phyloP scores from a whole-genome alignment of 2,113 vertebrate genomes.

The Stomatorhinus ivindoensis region DNA sequence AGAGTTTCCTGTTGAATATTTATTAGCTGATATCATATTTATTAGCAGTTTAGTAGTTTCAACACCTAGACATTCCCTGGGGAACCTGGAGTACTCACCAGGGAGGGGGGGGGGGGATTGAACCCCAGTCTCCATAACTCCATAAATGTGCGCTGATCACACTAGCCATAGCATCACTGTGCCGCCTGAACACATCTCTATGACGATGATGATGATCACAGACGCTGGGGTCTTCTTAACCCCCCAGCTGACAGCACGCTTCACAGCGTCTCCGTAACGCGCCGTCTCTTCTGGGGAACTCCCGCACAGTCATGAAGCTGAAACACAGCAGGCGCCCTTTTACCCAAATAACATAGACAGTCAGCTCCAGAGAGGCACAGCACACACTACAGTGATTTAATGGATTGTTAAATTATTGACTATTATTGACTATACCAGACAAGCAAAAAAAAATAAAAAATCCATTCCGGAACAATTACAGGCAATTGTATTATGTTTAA shows the following conservation, averaged over 20 bases:
- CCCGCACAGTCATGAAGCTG: neutral
- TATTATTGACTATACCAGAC: neutral
- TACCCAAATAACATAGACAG: neutral
- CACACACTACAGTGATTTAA: neutral
- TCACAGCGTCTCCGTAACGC: neutral
- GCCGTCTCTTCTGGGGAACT: neutral
- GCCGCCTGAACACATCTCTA: neutral
- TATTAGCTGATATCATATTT: neutral
- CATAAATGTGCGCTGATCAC: neutral
- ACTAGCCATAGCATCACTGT: neutral
- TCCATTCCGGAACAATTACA: neutral
- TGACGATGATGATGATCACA: neutral
- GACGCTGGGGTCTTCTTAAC: neutral
- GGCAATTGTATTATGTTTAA: neutral
- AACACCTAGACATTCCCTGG: neutral
- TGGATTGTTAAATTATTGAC: neutral
- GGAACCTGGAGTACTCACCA: neutral
- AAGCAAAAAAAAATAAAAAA: neutral
- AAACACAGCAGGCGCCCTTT: neutral
- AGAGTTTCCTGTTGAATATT: neutral
- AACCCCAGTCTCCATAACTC: neutral
- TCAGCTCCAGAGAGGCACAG: neutral
- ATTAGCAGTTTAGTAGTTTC: neutral
- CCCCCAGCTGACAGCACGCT: neutral
- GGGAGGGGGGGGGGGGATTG: neutral